Base-by-base conservation (phyloP, 2,888 invertebrate species). In the Acrocera orbiculus region DNA sequence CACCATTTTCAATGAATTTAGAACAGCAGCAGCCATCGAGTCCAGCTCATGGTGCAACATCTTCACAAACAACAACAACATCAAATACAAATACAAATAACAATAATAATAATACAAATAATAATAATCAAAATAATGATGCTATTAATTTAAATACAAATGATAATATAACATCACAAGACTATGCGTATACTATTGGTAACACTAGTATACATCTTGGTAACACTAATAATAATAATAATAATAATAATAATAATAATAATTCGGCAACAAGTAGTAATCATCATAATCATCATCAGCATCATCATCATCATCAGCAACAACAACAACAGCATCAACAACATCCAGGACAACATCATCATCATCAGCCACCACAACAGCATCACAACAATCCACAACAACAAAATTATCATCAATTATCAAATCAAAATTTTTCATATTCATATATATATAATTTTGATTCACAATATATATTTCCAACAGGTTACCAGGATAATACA, bases 1-100 rank as follows among this genome's bases (percentile, higher is more conserved):
- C 82, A 65, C 79, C 83, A 48, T 85, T 82, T 63, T 76, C 76
- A 55, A 65, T 79, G 63, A 71, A 70, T 53, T 65, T 73, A 47
- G 78, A 76, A 53, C 57, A 58, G 38, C 77, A 79, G 45, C 75
- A 76, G 44, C 74, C 74, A 47, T 71, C 74, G 48, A 77, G 77
- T 52, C 74, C 57, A 45, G 62, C 52, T 49, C 56, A 52, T 46
- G 58, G 54, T 48, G 58, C 44, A 35, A 45, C 46, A 38, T 41
- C 46, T 15, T 44, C 49, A 15, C 35, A 37, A 22, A 39, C 32
- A 33, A 36, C 46, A 44, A 44, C 51, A 47, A 44, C 40, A 33
- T 24, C 40, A 13, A 35, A 31, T 22, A 20, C 32, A 26, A 43
- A 38, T 38, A 25, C 31, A 30, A 40, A 37, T 15, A 40, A 39